A percentile compares a stretch with the other conserved stretches of the same genome.
Conservation (phyloP, 2,797 vertebrate genomes). For the Artibeus jamaicensis region DNA sequence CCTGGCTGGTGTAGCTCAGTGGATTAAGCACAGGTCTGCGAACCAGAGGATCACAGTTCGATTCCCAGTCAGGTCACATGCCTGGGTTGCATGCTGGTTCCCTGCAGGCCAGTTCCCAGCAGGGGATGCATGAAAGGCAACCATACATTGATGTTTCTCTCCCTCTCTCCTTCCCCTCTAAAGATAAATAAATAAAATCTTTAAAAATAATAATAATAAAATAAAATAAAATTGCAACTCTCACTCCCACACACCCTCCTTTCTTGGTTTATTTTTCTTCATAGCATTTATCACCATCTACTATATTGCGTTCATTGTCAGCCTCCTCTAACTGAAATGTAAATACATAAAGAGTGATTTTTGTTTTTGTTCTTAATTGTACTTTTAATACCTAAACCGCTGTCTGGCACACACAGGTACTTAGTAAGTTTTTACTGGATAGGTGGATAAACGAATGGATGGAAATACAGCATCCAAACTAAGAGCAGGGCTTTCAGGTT, state of each 20-base stretch:
- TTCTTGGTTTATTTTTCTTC: background rate
- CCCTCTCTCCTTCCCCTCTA: too few species aligned
- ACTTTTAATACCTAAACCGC: background rate
- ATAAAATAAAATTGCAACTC: background rate
- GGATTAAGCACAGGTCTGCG: too few species aligned
- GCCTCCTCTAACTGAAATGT: background rate
- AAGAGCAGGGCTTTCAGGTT: background rate
- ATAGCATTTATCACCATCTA: background rate
- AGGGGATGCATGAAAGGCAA: too few species aligned
- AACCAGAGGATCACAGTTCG: too few species aligned
- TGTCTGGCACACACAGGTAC: background rate
- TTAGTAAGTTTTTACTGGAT: background rate
- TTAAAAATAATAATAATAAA: too few species aligned
- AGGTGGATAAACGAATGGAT: background rate
- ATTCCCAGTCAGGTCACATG: too few species aligned
- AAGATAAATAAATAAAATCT: too few species aligned
- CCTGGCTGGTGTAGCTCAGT: too few species aligned
- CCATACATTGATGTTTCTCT: too few species aligned
- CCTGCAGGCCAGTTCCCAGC: too few species aligned
- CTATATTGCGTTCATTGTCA: background rate
- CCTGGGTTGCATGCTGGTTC: too few species aligned
- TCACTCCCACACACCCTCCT: too few species aligned
- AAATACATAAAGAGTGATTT: background rate
- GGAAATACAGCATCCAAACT: background rate
- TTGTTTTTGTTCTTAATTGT: background rate